Evolutionary conservation across 1,140 invertebrate species (phyloP), one percentile per base, ranked within the genome.

Genomic region (Drosophila willistoni): DNA sequence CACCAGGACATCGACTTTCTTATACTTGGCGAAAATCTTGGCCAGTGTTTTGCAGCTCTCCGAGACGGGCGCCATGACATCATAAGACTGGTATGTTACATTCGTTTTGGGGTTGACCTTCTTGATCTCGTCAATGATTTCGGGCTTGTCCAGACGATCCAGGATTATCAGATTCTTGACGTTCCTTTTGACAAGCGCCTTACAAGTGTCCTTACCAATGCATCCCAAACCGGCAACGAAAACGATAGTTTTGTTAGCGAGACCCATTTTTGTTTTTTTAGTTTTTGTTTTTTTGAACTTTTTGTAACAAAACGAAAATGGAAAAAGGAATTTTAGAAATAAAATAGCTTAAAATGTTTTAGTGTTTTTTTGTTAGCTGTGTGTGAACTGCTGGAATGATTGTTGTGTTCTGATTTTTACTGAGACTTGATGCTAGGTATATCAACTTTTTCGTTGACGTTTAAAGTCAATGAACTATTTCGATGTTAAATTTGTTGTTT

Each of bases 191-290:
- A 89, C 67, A 10, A 89, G 66, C 64, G 84, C 81, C 47, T 64
- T 67, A 54, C 78, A 80, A 42, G 86, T 85, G 70, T 81, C 90
- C 56, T 89, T 68, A 25, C 90, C 90, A 71, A 91, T 91, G 36
- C 81, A 83, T 25, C 90, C 90, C 55, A 91, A 71, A 44, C 76
- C 90, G 19, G 87, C 90, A 33, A 91, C 90, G 25, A 91, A 91
- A 57, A 91, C 72, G 0, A 91, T 78, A 60, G 90, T 90, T 71
- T 90, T 91, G 63, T 81, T 84, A 56, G 78, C 72, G 57, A 91
- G 64, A 68, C 39, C 33, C 34, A 34, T 63, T 39, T 39, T 39
- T 29, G 57, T 39, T 39, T 39, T 39, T 2, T 17, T 36, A 25
- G 2, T 1, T 13, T 13, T 39, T 12, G 0, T 36, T 36, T 10